These are phyloP conservation scores for Enteromius radiatus DNA, from an alignment of 2,797 vertebrate species.

Conservation along the genomic window DNA sequence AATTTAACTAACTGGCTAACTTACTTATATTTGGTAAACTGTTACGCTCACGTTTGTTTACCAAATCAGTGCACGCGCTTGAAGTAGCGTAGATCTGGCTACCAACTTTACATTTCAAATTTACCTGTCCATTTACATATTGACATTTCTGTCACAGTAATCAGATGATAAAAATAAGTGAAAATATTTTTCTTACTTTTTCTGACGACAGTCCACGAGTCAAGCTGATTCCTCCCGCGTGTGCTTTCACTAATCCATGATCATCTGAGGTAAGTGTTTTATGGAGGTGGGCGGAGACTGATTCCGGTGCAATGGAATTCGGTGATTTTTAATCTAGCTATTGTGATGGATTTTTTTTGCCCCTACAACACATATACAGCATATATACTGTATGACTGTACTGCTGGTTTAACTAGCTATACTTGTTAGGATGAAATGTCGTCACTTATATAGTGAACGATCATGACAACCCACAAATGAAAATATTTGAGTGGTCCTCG, in stretches of 20 bases:
- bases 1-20: not conserved
- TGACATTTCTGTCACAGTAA: not conserved
- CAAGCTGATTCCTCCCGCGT: not conserved
- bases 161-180: not conserved
- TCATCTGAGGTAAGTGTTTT: slow-evolving; percentile 11
- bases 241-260: slow-evolving; percentile 19
- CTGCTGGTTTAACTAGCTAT: too few relatives aligned
- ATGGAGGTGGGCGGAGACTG: slow-evolving; percentile 30
- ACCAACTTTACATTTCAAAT: not conserved
- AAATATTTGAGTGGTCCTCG: too few relatives aligned
- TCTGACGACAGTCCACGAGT: slow-evolving; percentile 16
- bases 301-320: not conserved
- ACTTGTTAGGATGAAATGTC: too few relatives aligned
- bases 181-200: slow-evolving; percentile 13
- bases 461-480: too few relatives aligned
- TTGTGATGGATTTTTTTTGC: not conserved
- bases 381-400: too few relatives aligned
- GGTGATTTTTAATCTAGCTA: not conserved
- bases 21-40: not conserved
- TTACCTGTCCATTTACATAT: not conserved
- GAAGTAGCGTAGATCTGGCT: not conserved
- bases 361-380: too few relatives aligned
- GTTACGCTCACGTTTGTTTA: not conserved
- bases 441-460: too few relatives aligned
- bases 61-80: not conserved